Evolutionary conservation across 2,113 vertebrate genomes (phyloP).

Genomic region (Peromyscus californicus): DNA sequence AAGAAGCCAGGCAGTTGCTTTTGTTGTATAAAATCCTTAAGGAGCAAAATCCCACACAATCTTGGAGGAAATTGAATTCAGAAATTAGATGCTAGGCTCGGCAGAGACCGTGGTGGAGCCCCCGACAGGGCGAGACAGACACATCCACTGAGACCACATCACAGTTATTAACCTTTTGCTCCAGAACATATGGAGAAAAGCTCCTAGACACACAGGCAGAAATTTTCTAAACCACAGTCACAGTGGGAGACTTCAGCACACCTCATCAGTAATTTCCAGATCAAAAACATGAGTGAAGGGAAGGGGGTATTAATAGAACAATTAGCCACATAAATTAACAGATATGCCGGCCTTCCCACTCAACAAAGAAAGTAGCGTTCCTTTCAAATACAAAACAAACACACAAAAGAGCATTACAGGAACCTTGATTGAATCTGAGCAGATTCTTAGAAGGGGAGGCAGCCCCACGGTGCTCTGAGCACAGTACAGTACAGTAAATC

Average conservation of each 20-base stretch:
- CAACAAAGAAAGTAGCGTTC: rapidly evolving
- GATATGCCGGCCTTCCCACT: rapidly evolving
- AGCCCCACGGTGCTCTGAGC: rapidly evolving
- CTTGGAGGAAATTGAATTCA: constrained; percentile 34
- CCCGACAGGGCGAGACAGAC: neutral
- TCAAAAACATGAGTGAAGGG: neutral
- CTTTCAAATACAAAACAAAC: neutral
- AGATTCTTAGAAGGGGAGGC: neutral
- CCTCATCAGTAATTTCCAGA: neutral
- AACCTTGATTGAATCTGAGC: neutral
- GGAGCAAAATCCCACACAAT: neutral
- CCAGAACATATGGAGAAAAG: neutral
- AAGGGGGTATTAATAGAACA: neutral
- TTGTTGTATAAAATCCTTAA: neutral
- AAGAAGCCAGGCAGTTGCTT: neutral
- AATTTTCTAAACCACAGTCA: rapidly evolving
- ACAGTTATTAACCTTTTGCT: constrained; percentile 54
- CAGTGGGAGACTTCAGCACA: neutral
- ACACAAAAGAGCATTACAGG: neutral
- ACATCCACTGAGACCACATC: neutral
- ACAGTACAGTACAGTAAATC: rapidly evolving
- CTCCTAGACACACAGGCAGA: neutral
- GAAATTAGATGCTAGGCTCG: neutral
- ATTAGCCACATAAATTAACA: rapidly evolving
- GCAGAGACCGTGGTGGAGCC: neutral